Evolutionary conservation across 92 coral and sea anemone genomes (phyloP).

Genomic region (Muricea muricata): DNA sequence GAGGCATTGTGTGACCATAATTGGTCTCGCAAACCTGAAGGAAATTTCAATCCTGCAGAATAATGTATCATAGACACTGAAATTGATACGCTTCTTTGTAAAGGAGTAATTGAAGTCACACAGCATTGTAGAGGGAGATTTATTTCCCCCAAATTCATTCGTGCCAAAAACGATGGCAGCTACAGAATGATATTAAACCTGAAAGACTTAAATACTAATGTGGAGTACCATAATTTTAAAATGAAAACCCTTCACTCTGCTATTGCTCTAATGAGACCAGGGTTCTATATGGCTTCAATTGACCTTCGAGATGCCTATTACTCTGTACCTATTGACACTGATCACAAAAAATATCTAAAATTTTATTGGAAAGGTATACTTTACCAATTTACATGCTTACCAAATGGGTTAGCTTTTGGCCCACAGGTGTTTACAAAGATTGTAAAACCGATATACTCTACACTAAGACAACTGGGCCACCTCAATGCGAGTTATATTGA

Average conservation of each 20-base stretch:
- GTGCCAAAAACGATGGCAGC: conserved; percentile 57
- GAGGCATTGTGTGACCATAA: conserved; percentile 13
- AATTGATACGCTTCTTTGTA: conserved; percentile 39
- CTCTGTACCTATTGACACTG: conserved; percentile 60
- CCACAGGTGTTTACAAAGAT: conserved; percentile 43
- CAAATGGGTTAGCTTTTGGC: conserved; percentile 51
- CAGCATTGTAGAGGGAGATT: conserved; percentile 38
- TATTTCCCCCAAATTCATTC: conserved; percentile 52
- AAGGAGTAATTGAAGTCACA: conserved; percentile 52
- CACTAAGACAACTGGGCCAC: conserved; percentile 15
- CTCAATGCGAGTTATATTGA: conserved; percentile 41
- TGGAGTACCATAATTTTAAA: conserved; percentile 61
- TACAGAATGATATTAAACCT: conserved; percentile 59
- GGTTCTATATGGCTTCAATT: conserved; percentile 58
- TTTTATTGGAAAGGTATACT: conserved; percentile 46
- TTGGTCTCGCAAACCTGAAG: conserved; percentile 43
- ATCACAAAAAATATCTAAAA: conserved; percentile 57
- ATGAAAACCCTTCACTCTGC: conserved; percentile 59
- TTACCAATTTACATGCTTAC: conserved; percentile 64
- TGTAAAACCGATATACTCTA: conserved; percentile 41
- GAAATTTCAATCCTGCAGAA: conserved; percentile 13
- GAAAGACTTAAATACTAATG: conserved; percentile 49
- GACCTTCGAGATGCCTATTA: conserved; percentile 64
- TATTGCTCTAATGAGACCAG: conserved; percentile 13
- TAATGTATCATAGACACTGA: conserved; percentile 37